These are phyloP conservation scores for Myiozetetes cayanensis DNA, from an alignment of 2,113 vertebrate species.

Conservation along the genomic window DNA sequence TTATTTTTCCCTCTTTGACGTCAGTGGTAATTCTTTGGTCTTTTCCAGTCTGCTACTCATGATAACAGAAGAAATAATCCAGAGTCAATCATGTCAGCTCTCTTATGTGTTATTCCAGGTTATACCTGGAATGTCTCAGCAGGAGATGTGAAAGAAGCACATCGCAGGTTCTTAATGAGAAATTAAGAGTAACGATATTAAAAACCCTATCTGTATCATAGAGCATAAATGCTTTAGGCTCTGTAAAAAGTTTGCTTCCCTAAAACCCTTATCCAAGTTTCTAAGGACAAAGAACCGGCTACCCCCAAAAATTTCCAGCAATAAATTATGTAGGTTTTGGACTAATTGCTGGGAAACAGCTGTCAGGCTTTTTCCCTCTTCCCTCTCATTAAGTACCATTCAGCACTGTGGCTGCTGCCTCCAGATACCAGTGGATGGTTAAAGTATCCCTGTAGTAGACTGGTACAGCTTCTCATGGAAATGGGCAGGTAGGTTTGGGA, in stretches of 20 bases:
- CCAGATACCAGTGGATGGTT: background rate
- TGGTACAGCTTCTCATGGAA: background rate
- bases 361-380: background rate
- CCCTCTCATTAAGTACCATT: background rate
- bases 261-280: background rate
- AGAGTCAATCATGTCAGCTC: background rate
- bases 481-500: background rate
- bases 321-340: rapidly evolving
- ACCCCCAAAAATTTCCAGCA: background rate
- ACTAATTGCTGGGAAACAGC: background rate
- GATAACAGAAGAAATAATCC: background rate
- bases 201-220: background rate
- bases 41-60: background rate
- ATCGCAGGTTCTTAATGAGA: background rate
- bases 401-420: background rate
- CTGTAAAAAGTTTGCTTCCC: background rate
- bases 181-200: background rate
- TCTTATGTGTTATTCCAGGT: background rate
- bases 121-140: background rate
- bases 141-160: background rate
- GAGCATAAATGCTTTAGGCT: rapidly evolving
- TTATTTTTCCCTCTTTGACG: background rate
- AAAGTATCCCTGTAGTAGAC: background rate
- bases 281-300: background rate
- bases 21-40: background rate